Percentiles rank a stretch among this genome's conserved stretches.
phyloP scores from a whole-genome alignment of 2,888 invertebrate genomes.

The Drosophila tanythrix region DNA sequence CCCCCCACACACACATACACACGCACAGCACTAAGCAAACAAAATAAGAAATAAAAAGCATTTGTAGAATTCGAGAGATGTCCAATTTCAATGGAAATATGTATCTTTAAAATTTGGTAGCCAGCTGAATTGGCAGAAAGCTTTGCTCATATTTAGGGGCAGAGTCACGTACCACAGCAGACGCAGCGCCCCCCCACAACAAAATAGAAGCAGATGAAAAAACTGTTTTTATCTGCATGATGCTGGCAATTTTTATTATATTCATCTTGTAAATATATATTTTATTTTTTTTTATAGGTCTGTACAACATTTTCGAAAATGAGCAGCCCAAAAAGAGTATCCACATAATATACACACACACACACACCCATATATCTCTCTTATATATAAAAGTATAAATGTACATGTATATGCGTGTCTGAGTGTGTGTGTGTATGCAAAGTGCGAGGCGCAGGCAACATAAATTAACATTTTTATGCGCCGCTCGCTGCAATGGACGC shows the following conservation, averaged over 20 bases:
- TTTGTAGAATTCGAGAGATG: slow-evolving; percentile 6
- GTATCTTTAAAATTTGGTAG: slow-evolving; percentile 24
- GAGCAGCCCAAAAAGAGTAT: slow-evolving; percentile 45
- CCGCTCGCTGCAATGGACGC: slow-evolving; percentile 74
- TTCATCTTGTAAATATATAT: slow-evolving; percentile 7
- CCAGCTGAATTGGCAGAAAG: slow-evolving; percentile 42
- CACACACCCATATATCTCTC: slow-evolving; percentile 16
- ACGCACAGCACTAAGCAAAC: neutral
- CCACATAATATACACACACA: slow-evolving; percentile 12
- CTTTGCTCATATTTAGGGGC: slow-evolving; percentile 56
- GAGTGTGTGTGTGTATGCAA: slow-evolving; percentile 57
- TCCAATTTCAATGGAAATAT: slow-evolving; percentile 24
- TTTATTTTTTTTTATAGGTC: slow-evolving; percentile 24
- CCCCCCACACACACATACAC: neutral
- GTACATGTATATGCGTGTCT: slow-evolving; percentile 12
- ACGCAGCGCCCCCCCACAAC: slow-evolving; percentile 37
- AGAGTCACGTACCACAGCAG: slow-evolving; percentile 62
- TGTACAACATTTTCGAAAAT: slow-evolving; percentile 49
- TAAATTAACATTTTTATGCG: slow-evolving; percentile 80
- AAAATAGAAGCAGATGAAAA: slow-evolving; percentile 22
- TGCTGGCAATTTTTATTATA: slow-evolving; percentile 46
- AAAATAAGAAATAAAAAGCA: neutral
- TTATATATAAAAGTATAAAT: slow-evolving; percentile 22
- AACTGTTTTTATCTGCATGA: slow-evolving; percentile 58
- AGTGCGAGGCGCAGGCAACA: slow-evolving; percentile 70